Percentiles rank a stretch among this genome's conserved stretches.
phyloP scores from a whole-genome alignment of 2,113 vertebrate species.

The Dipodomys merriami region DNA sequence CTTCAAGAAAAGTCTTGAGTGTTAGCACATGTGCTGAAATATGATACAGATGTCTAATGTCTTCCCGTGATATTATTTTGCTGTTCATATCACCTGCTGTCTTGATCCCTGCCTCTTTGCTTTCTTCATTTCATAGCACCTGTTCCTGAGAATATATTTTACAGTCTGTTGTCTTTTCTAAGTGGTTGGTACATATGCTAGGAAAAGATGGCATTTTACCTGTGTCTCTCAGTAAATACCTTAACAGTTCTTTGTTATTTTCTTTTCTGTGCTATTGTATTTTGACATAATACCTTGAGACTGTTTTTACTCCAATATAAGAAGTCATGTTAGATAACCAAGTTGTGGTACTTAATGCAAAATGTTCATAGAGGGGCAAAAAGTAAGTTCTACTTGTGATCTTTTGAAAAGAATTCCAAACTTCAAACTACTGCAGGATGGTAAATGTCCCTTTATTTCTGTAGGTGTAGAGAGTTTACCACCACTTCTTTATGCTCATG shows the following conservation, averaged over 20 bases:
- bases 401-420: background rate
- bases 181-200: slow-evolving; percentile 43
- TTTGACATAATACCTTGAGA: background rate
- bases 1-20: slow-evolving; percentile 57
- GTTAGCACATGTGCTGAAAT: slow-evolving; percentile 71
- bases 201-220: slow-evolving; percentile 48
- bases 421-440: background rate
- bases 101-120: slow-evolving; percentile 61
- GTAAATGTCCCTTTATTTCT: background rate
- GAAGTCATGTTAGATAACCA: background rate
- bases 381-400: slow-evolving; percentile 34
- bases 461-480: background rate
- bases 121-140: slow-evolving; percentile 63
- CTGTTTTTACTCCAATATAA: background rate
- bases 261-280: slow-evolving; percentile 23
- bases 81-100: slow-evolving; percentile 63
- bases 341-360: background rate
- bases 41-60: slow-evolving; percentile 71
- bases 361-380: background rate
- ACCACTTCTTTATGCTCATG: background rate
- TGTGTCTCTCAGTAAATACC: slow-evolving; percentile 14
- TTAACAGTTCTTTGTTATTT: slow-evolving; percentile 47
- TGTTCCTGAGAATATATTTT: slow-evolving; percentile 69
- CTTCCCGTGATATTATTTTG: slow-evolving; percentile 61
- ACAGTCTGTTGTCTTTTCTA: slow-evolving; percentile 69